Evolutionary conservation across 2,113 vertebrate genomes (phyloP).

Genomic region (Oryzias celebensis): DNA sequence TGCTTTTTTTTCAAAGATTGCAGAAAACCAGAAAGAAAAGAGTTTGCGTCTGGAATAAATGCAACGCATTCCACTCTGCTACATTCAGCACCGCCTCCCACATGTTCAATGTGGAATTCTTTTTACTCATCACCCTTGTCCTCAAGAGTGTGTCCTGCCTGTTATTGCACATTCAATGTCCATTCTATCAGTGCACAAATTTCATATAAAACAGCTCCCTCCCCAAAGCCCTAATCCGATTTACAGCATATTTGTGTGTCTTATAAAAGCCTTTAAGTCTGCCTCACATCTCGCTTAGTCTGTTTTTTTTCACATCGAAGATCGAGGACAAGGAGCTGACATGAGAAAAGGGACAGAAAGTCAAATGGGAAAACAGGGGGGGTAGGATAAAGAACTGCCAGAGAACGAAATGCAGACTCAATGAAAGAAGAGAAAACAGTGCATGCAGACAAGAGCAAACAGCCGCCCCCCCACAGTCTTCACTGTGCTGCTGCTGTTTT

Average conservation of each 20-base stretch:
- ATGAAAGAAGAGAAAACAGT: conserved; percentile 14
- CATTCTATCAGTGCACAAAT: conserved; percentile 50
- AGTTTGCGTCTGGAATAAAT: conserved; percentile 17
- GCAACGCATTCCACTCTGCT: conserved; percentile 19
- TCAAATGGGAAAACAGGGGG: conserved; percentile 28
- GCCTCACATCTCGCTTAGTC: conserved; percentile 45
- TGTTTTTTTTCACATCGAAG: conserved; percentile 23
- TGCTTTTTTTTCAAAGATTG: conserved; percentile 24
- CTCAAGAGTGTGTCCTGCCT: conserved; percentile 48
- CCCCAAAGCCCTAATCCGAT: conserved; percentile 62
- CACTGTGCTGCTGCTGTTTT: conserved; percentile 30
- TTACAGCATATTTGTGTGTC: conserved; percentile 61
- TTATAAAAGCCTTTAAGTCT: conserved; percentile 62
- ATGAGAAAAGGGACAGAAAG: conserved; percentile 44
- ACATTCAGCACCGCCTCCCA: conserved; percentile 29
- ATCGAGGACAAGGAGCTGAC: conserved; percentile 48
- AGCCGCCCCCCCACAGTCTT: conserved; percentile 10
- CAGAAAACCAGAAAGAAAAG: conserved; percentile 25
- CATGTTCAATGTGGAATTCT: conserved; percentile 30
- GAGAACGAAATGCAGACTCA: conserved; percentile 28
- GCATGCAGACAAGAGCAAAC: conserved; percentile 26
- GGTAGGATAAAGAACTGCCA: conserved; percentile 34
- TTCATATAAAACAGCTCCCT: conserved; percentile 48
- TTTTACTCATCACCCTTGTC: conserved; percentile 36
- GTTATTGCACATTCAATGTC: conserved; percentile 53